A percentile compares a stretch with the other conserved stretches of the same genome.
Evolutionary conservation across 2,888 invertebrate genomes (phyloP).

Genomic region (Cosmia trapezina): DNA sequence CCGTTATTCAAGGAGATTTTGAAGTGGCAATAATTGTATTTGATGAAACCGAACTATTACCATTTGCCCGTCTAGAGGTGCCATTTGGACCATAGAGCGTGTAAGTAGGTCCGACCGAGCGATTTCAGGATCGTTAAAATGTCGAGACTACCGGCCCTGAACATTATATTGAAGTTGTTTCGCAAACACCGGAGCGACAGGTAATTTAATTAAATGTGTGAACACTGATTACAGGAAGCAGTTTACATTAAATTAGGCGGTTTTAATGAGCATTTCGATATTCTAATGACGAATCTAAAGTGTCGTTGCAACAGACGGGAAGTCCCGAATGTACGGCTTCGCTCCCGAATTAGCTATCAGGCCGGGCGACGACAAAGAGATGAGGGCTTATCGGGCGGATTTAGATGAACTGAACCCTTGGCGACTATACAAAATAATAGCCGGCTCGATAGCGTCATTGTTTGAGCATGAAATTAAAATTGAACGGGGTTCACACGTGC

Average conservation of each 20-base stretch:
- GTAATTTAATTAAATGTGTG: conserved; percentile 81
- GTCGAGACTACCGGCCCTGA: too few relatives aligned
- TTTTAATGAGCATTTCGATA: conserved; percentile 73
- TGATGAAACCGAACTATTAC: too few relatives aligned
- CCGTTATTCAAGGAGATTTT: too few relatives aligned
- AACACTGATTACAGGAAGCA: conserved; percentile 75
- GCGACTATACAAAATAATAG: conserved; percentile 89
- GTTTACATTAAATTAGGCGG: conserved; percentile 75
- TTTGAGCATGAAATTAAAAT: conserved; percentile 91
- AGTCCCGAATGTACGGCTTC: conserved; percentile 63
- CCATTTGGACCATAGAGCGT: too few relatives aligned
- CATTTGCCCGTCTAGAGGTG: too few relatives aligned
- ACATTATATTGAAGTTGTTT: conserved; percentile 78
- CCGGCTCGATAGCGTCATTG: conserved; percentile 89
- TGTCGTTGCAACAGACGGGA: conserved; percentile 68
- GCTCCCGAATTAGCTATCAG: conserved; percentile 86
- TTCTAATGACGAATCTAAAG: conserved; percentile 83
- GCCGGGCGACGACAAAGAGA: conserved; percentile 86
- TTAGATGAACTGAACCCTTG: conserved; percentile 89
- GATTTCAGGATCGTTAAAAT: too few relatives aligned
- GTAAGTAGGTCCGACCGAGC: too few relatives aligned
- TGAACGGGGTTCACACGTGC: conserved; percentile 90
- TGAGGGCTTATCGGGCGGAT: conserved; percentile 87
- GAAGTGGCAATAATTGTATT: too few relatives aligned
- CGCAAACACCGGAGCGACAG: conserved; percentile 67